These are phyloP conservation scores for Entelurus aequoreus DNA, from an alignment of 2,113 vertebrate genomes.

Conservation along the genomic window DNA sequence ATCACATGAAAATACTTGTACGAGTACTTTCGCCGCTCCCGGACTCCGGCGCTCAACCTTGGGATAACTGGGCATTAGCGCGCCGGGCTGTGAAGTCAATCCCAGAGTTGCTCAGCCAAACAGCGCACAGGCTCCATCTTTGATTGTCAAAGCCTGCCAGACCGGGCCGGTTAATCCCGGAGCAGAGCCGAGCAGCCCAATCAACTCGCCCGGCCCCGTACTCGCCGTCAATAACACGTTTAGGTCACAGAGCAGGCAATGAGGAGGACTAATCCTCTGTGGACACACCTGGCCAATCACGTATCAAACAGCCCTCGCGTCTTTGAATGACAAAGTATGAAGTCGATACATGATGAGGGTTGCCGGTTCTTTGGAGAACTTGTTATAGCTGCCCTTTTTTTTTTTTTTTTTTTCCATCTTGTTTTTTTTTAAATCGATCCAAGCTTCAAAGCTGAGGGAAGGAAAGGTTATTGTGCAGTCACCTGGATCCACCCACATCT, in stretches of 20 bases:
- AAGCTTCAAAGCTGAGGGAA: constrained; percentile 40
- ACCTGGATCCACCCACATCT: constrained; percentile 64
- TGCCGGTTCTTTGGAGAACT: constrained; percentile 36
- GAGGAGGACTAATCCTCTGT: constrained; percentile 14
- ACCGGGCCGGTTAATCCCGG: constrained; percentile 58
- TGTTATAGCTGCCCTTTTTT: constrained; percentile 34
- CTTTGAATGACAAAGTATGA: constrained; percentile 9
- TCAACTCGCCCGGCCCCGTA: constrained; percentile 56
- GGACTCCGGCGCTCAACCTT: constrained; percentile 53
- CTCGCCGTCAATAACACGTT: constrained; percentile 57
- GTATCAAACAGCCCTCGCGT: constrained; percentile 1
- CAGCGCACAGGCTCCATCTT: constrained; percentile 60
- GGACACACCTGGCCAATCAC: constrained; percentile 9
- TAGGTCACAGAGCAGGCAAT: constrained; percentile 46
- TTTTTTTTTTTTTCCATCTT: background rate
- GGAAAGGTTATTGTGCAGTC: constrained; percentile 66
- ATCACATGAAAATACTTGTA: background rate
- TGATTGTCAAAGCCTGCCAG: constrained; percentile 61
- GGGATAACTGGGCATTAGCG: constrained; percentile 65
- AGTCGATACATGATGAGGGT: constrained; percentile 23
- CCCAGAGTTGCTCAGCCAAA: constrained; percentile 63
- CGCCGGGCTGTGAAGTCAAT: constrained; percentile 63
- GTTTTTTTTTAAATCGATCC: constrained; percentile 10
- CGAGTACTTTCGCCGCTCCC: too few species aligned
- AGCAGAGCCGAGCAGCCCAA: constrained; percentile 44